phyloP scores from a whole-genome alignment of 2,113 vertebrate genomes.

The Cathartes aura region DNA sequence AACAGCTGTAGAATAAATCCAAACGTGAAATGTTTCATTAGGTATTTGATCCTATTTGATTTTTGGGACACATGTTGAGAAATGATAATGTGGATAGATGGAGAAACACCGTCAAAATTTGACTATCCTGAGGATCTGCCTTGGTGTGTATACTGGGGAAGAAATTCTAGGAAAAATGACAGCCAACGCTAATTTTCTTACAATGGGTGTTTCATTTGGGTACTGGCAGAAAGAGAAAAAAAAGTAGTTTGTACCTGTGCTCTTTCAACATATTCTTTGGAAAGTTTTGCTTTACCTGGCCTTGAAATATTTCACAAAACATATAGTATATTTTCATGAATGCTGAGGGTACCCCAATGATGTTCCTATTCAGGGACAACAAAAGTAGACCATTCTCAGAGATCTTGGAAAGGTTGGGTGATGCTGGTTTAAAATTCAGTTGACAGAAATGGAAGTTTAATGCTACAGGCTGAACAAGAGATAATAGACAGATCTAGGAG shows the following conservation, averaged over 20 bases:
- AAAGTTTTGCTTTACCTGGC: neutral
- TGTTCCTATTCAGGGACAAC: neutral
- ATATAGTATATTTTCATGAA: neutral
- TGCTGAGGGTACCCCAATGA: neutral
- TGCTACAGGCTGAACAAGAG: neutral
- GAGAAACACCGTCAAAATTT: neutral
- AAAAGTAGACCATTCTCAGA: neutral
- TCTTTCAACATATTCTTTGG: neutral
- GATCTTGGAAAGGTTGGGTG: neutral
- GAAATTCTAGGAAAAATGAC: neutral
- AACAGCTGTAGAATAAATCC: neutral
- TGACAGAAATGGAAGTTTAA: neutral
- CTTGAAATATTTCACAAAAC: neutral
- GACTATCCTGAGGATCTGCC: neutral
- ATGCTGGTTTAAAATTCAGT: neutral
- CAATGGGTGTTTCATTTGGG: neutral
- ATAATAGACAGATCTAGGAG: neutral
- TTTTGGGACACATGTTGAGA: neutral
- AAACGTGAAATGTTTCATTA: neutral
- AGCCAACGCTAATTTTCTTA: neutral
- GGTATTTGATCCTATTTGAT: neutral
- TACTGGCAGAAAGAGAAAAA: neutral
- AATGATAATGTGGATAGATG: neutral
- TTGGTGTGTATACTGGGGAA: neutral
- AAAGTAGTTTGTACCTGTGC: neutral